A percentile compares a stretch with the other conserved stretches of the same genome.
Evolutionary conservation across 2,113 vertebrate species (phyloP).

Genomic region (Menura novaehollandiae): DNA sequence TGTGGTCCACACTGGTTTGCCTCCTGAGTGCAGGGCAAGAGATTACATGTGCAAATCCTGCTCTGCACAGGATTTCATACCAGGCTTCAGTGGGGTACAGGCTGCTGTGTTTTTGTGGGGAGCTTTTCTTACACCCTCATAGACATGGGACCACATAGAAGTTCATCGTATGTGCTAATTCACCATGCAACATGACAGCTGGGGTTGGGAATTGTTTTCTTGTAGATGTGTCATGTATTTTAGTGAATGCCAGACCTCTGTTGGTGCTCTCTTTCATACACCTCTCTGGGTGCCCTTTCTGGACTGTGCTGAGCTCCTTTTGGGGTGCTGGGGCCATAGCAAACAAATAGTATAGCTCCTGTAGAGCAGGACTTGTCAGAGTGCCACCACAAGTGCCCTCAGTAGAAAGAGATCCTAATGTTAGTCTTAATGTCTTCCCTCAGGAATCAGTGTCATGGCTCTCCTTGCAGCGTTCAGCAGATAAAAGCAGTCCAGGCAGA

Average conservation of each 20-base stretch:
- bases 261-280: not conserved
- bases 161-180: not conserved
- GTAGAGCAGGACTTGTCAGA: not conserved
- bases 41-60: not conserved
- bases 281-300: not conserved
- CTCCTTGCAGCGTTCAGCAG: not conserved
- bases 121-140: not conserved
- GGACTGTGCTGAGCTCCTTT: not conserved
- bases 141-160: not conserved
- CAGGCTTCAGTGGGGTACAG: rapidly evolving
- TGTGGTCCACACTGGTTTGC: rapidly evolving
- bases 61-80: rapidly evolving
- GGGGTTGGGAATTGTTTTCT: not conserved
- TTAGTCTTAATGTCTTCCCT: not conserved
- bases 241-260: not conserved
- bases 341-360: not conserved
- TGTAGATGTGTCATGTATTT: not conserved
- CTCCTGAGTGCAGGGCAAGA: not conserved
- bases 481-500: not conserved
- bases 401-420: not conserved
- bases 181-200: rapidly evolving
- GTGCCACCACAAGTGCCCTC: not conserved
- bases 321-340: not conserved
- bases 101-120: rapidly evolving
- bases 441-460: not conserved